Evolutionary conservation across 1,140 invertebrate species (phyloP), one percentile per base, ranked within the genome.

Genomic region (Wasmannia auropunctata): DNA sequence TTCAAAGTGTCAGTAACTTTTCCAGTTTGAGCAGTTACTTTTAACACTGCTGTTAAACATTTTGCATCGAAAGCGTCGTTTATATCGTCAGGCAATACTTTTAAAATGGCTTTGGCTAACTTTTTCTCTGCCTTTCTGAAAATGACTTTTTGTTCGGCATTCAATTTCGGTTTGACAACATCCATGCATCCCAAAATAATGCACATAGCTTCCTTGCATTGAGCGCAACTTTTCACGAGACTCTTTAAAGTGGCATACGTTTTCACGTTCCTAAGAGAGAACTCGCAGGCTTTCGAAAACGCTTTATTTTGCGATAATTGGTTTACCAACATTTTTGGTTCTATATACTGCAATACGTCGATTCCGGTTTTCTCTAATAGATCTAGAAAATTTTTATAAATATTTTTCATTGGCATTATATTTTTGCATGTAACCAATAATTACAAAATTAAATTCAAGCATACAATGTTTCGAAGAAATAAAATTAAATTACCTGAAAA

Each of bases 161-260:
- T 87, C 11, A 93, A 79, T 77, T 92, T 91, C 72, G 85, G 11
- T 81, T 62, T 93, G 10, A 91, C 28, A 34, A 75, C 63, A 5
- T 91, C 89, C 8, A 92, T 87, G 37, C 84, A 90, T 67, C 92
- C 84, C 40, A 93, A 63, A 51, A 93, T n/a, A 40, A 83, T 77
- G 11, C 46, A 31, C 34, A 87, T 75, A 16, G 46, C 19, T 65
- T 86, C 62, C 6, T 91, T 87, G 22, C 69, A 56, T 25, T 37
- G 14, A 43, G 16, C 14, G 54, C 58, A 86, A 51, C 37, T 72
- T 54, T 88, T 90, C 60, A 93, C 72, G 34, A 88, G 77, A 40
- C 25, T 74, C 43, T 89, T 88, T 60, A 93, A 87, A 31, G 7
- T 43, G 25, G 65, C 46, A 34, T 90, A 91, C 14, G 86, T 87